These are phyloP conservation scores for Ganaspis brasiliensis DNA, from an alignment of 2,888 invertebrate species.

Conservation along the genomic window DNA sequence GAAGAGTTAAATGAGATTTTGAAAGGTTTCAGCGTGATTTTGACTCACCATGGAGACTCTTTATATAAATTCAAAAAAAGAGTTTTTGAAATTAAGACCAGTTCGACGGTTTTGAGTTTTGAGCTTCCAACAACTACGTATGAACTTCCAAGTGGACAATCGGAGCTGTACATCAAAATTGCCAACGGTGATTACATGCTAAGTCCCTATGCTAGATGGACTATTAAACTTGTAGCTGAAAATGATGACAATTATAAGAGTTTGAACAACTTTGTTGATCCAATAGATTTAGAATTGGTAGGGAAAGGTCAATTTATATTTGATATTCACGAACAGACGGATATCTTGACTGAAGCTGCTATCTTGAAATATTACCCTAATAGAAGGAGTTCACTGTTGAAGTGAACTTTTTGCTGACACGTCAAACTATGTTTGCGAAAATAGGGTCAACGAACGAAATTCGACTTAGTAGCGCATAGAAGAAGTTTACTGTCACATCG, in stretches of 20 bases:
- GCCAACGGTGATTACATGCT: neutral
- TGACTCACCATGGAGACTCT: neutral
- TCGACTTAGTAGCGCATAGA: too few species aligned
- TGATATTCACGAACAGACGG: too few species aligned
- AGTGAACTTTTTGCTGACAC: too few species aligned
- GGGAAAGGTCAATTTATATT: too few species aligned
- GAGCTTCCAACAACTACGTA: neutral
- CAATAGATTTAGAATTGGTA: neutral
- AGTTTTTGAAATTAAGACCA: neutral
- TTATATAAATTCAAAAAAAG: neutral
- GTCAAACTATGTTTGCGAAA: too few species aligned
- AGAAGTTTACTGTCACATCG: too few species aligned
- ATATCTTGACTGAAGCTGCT: too few species aligned
- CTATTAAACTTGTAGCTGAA: slow-evolving; percentile 26
- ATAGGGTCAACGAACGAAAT: too few species aligned
- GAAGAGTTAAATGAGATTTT: neutral
- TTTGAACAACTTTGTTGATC: neutral
- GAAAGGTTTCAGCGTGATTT: neutral
- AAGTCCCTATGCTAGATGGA: neutral
- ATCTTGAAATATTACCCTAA: too few species aligned
- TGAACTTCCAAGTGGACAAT: neutral
- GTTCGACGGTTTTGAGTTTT: neutral
- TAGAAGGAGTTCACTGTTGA: too few species aligned
- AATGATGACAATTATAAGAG: neutral
- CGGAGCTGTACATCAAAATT: neutral